These are phyloP conservation scores for Notamacropus eugenii DNA, from an alignment of 2,797 vertebrate species.

Conservation along the genomic window DNA sequence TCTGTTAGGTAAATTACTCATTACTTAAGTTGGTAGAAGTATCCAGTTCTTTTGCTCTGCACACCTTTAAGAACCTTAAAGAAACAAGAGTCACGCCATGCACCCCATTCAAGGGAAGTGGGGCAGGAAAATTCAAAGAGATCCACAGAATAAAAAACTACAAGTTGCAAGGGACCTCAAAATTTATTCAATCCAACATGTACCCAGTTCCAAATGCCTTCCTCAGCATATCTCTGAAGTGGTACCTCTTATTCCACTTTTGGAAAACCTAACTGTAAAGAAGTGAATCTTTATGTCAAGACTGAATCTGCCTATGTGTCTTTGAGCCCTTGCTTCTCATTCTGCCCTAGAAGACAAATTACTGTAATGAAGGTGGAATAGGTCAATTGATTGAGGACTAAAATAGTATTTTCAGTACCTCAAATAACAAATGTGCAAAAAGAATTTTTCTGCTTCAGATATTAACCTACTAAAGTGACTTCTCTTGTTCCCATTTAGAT, in stretches of 20 bases:
- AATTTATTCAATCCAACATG: neutral
- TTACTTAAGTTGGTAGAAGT: neutral
- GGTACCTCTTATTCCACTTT: neutral
- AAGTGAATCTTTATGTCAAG: neutral
- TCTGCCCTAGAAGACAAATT: conserved; percentile 2
- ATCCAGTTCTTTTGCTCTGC: neutral
- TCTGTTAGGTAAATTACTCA: too few relatives aligned
- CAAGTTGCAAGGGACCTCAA: neutral
- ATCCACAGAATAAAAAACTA: neutral
- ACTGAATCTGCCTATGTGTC: neutral
- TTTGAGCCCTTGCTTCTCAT: neutral
- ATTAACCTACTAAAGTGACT: neutral
- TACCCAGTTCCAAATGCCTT: neutral
- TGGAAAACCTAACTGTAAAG: neutral
- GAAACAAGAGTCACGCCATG: neutral
- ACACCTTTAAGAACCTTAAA: neutral
- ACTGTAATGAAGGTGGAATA: neutral
- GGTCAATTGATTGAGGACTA: neutral
- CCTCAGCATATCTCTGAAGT: neutral
- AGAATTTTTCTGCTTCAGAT: neutral
- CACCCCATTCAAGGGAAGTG: neutral
- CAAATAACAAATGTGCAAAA: neutral
- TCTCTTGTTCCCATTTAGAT: neutral
- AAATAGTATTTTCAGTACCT: conserved; percentile 4
- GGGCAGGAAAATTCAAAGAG: neutral